Evolutionary conservation across 2,797 vertebrate genomes (phyloP), one percentile per base, ranked within the genome.

Genomic region (Geotrypetes seraphini): DNA sequence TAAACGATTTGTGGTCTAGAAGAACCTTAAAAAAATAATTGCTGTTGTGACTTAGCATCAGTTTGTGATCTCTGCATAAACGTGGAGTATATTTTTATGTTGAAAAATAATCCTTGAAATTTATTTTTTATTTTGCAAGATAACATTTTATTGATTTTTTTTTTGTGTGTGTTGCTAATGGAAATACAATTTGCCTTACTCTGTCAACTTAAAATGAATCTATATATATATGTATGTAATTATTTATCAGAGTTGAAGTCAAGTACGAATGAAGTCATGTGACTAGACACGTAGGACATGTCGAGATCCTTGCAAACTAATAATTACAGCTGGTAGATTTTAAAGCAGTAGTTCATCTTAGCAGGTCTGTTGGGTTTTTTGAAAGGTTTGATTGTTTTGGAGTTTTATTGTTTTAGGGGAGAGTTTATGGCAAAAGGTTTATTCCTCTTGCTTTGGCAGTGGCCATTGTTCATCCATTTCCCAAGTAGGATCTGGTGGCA

Each of bases 1-100:
- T n/a, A n/a, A 46, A 33, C 58, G 55, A 67, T 66, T 68, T 74
- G 54, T 73, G 66, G 75, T 81, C 82, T 78, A 85, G 79, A 71
- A n/a, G n/a, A 61, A 63, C 46, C 77, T 67, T 63, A 43, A 49
- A 48, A 22, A 23, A n/a, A n/a, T n/a, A n/a, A 34, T 50, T 57
- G 57, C 47, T 73, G 70, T 60, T 57, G 69, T 65, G 65, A 70
- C n/a, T n/a, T n/a, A n/a, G n/a, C n/a, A n/a, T n/a, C n/a, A n/a
- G n/a, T n/a, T n/a, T 24, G 2, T 39, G 52, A 64, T 66, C 56
- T 66, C 54, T 63, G 66, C 61, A 61, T 50, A 57, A 63, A 61
- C 56, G 40, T 15, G 23, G 44, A 45, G 12, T 1, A 2, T 66
- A 44, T 45, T 63, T 53, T 63, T n/a, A n/a, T n/a, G n/a, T n/a